These are phyloP conservation scores for Pterocles burchelli DNA, from an alignment of 2,113 vertebrate genomes.

Conservation along the genomic window DNA sequence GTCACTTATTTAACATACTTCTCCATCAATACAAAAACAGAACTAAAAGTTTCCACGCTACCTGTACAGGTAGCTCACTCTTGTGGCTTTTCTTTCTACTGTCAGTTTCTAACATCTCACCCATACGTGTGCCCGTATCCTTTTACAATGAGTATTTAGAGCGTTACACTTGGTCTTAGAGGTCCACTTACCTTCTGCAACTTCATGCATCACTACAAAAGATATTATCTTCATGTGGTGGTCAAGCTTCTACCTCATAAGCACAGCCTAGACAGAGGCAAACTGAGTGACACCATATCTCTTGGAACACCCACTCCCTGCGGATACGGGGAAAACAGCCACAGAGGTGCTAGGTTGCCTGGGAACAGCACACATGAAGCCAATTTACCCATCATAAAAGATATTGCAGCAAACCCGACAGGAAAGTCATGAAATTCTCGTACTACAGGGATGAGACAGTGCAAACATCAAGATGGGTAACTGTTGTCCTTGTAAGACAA, in stretches of 20 bases:
- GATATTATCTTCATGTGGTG: neutral
- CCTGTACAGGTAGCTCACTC: neutral
- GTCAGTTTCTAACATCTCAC: neutral
- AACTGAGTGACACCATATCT: neutral
- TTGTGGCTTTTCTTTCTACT: neutral
- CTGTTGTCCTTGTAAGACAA: neutral
- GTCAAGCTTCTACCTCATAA: neutral
- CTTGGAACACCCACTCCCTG: neutral
- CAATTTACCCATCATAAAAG: neutral
- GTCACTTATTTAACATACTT: neutral
- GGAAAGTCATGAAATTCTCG: neutral
- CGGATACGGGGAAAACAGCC: neutral
- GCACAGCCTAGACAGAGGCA: neutral
- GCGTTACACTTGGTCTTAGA: neutral
- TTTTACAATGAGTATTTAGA: neutral
- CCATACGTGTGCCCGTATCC: neutral
- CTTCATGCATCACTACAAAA: neutral
- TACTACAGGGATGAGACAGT: neutral
- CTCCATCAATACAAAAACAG: neutral
- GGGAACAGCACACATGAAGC: neutral
- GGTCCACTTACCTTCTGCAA: neutral
- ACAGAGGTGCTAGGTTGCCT: neutral
- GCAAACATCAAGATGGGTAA: conserved; percentile 2
- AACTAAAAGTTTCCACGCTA: neutral
- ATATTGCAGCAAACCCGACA: neutral